phyloP scores from a whole-genome alignment of 2,888 invertebrate genomes.

The Eristalis pertinax region DNA sequence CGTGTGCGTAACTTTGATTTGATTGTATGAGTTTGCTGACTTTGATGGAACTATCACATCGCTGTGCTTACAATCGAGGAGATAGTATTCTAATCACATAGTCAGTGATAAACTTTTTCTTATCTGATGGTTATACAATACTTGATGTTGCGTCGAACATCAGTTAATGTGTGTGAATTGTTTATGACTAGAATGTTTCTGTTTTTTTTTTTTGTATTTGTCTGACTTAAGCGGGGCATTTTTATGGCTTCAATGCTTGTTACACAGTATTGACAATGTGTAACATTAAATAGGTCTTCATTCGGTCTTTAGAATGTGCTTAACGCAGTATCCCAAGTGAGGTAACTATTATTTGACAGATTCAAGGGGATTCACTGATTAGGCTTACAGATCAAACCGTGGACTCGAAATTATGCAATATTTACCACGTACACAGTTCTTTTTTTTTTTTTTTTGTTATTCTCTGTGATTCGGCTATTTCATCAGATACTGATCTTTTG shows the following conservation, averaged over 20 bases:
- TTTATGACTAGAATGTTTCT: background rate
- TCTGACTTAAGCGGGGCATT: background rate
- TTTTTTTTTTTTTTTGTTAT: no score
- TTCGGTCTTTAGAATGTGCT: background rate
- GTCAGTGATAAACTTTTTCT: slow-evolving; percentile 1
- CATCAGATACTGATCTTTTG: no score
- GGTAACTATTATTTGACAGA: background rate
- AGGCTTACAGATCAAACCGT: no score
- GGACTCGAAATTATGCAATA: no score
- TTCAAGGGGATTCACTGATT: background rate
- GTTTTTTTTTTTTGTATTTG: no score
- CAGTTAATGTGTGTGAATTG: slow-evolving; percentile 3
- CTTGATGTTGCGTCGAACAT: slow-evolving; percentile 12
- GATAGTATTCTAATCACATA: background rate
- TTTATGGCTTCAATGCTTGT: background rate
- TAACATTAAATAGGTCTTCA: background rate
- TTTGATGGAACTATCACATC: background rate
- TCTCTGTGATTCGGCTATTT: no score
- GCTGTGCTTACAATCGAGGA: background rate
- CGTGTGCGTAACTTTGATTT: background rate
- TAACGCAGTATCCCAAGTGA: background rate
- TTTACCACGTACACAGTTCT: no score
- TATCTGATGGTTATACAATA: slow-evolving; percentile 40
- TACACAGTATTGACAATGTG: background rate
- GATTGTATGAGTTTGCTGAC: background rate